Evolutionary conservation across 2,113 vertebrate species (phyloP).

Genomic region (Hippocampus barbouri): DNA sequence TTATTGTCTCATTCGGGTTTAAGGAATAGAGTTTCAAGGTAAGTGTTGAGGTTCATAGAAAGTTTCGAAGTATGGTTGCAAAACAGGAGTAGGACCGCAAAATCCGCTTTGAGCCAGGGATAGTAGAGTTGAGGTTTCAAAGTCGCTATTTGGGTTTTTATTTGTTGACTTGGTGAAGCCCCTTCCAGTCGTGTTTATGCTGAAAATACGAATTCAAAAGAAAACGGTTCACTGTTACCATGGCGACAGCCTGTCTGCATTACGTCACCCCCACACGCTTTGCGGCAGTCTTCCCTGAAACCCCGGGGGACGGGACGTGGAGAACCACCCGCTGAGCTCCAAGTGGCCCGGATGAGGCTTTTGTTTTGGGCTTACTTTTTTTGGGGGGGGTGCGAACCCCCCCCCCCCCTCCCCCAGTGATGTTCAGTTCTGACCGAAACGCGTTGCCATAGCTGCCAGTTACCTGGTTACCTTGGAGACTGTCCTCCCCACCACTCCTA

Average conservation of each 20-base stretch:
- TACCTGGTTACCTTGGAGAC: constrained; percentile 48
- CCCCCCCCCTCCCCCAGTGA: too few relatives aligned
- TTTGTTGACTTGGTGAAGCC: background rate
- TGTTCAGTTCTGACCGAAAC: constrained; percentile 25
- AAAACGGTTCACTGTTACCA: background rate
- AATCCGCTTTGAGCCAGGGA: too few relatives aligned
- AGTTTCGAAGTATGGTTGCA: too few relatives aligned
- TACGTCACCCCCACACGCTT: constrained; percentile 41
- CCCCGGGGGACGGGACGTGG: background rate
- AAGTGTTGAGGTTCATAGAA: too few relatives aligned
- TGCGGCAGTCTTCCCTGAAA: constrained; percentile 10
- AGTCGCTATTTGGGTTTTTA: too few relatives aligned
- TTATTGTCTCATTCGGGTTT: background rate
- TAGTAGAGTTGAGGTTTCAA: too few relatives aligned
- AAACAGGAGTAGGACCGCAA: too few relatives aligned
- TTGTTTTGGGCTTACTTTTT: constrained; percentile 20
- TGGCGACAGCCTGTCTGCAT: constrained; percentile 25
- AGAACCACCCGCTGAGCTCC: constrained; percentile 10
- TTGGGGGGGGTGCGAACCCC: background rate
- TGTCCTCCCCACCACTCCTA: background rate
- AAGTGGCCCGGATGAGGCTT: background rate
- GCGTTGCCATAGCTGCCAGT: constrained; percentile 52
- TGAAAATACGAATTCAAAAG: background rate
- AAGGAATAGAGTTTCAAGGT: too few relatives aligned
- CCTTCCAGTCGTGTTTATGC: background rate